Conservation (phyloP, 1,140 invertebrate genomes). For the Aphaenogaster rudis region DNA sequence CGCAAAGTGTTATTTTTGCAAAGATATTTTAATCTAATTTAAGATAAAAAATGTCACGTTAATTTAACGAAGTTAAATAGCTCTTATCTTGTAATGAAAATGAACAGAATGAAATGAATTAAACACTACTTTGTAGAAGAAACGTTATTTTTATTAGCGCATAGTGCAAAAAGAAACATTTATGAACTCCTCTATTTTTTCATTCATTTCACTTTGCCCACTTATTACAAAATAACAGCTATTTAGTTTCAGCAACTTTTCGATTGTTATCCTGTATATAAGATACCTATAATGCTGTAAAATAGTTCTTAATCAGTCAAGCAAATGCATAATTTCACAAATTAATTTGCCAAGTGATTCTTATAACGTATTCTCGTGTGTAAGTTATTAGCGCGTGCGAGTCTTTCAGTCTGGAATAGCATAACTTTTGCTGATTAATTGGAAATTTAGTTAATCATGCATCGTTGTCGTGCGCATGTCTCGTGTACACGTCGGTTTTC, state of each 20-base stretch:
- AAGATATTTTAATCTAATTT: not conserved
- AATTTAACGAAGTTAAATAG: not conserved
- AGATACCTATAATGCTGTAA: not conserved
- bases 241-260: not conserved
- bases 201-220: not conserved
- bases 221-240: not conserved
- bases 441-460: conserved; percentile 25
- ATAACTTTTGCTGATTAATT: conserved; percentile 46
- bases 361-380: not conserved
- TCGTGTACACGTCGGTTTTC: not conserved
- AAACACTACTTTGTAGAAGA: not conserved
- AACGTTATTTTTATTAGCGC: not conserved
- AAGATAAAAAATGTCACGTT: not conserved
- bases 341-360: conserved; percentile 6
- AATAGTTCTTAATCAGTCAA: not conserved
- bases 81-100: not conserved
- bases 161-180: not conserved
- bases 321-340: not conserved
- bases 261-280: not conserved
- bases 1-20: not conserved
- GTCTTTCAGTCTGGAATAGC: not conserved
- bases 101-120: not conserved
- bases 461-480: not conserved
- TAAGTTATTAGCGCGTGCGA: not conserved
- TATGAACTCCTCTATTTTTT: not conserved